phyloP scores from a whole-genome alignment of 2,888 invertebrate genomes.

The Bimastos eiseni region DNA sequence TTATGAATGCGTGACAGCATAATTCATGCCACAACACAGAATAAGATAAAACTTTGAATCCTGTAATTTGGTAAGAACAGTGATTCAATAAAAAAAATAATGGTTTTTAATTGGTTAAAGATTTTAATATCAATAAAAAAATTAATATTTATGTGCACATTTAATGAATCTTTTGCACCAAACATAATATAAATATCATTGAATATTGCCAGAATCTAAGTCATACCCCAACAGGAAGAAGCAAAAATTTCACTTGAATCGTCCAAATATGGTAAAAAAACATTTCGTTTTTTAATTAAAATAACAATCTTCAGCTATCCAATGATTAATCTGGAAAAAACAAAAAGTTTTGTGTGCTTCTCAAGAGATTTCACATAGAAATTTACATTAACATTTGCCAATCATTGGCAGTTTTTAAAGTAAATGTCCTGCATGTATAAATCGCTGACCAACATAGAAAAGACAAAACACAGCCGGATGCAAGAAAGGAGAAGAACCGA shows the following conservation, averaged over 20 bases:
- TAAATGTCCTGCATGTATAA: not conserved
- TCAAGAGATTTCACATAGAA: not conserved
- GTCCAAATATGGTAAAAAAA: not conserved
- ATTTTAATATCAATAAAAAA: not conserved
- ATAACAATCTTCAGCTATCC: not conserved
- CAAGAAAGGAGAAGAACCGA: not conserved
- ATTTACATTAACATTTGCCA: not conserved
- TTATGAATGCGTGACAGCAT: not conserved
- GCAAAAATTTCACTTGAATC: not conserved
- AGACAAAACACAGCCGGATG: not conserved
- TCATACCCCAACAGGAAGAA: not conserved
- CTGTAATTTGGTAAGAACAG: not conserved
- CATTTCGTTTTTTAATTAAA: not conserved
- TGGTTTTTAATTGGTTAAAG: not conserved
- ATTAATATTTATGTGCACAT: not conserved
- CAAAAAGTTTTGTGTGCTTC: not conserved
- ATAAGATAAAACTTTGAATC: not conserved
- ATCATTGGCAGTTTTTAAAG: not conserved
- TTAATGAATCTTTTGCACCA: not conserved
- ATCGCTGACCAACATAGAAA: not conserved
- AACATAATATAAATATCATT: not conserved
- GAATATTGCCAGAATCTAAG: not conserved
- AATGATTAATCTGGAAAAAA: not conserved
- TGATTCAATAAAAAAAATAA: not conserved
- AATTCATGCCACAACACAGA: constrained; percentile 3